These are phyloP conservation scores for Spialia ferax DNA, from an alignment of 2,888 invertebrate genomes.

Conservation along the genomic window DNA sequence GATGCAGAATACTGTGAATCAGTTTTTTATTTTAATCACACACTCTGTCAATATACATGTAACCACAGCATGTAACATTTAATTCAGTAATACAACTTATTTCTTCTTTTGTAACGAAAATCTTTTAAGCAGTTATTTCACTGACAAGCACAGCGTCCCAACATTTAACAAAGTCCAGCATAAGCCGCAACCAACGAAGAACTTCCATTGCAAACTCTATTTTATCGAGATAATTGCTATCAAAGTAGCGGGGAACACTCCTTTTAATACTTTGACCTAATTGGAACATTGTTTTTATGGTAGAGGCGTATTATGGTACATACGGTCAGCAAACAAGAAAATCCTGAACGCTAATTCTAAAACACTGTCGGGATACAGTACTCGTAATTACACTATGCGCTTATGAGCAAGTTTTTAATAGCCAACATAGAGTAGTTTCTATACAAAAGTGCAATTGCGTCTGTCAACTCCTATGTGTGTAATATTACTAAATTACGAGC, in stretches of 20 bases:
- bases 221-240: slow-evolving; percentile 78
- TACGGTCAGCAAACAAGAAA: neutral
- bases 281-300: slow-evolving; percentile 17
- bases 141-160: slow-evolving; percentile 49
- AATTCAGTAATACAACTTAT: no score
- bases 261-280: slow-evolving; percentile 48
- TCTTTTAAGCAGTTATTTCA: neutral
- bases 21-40: no score
- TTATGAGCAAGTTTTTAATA: no score
- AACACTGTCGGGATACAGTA: neutral
- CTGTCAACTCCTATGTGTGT: no score
- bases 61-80: no score
- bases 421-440: no score
- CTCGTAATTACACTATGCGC: neutral
- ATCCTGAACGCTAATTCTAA: neutral
- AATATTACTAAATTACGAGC: no score
- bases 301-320: neutral
- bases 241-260: slow-evolving; percentile 62
- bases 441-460: no score
- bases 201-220: slow-evolving; percentile 72
- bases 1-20: no score
- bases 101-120: neutral
- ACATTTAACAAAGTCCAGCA: slow-evolving; percentile 73
- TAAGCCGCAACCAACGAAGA: slow-evolving; percentile 78
- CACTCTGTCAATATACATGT: no score